phyloP scores from a whole-genome alignment of 2,113 vertebrate species.

The Tyrannus savana region DNA sequence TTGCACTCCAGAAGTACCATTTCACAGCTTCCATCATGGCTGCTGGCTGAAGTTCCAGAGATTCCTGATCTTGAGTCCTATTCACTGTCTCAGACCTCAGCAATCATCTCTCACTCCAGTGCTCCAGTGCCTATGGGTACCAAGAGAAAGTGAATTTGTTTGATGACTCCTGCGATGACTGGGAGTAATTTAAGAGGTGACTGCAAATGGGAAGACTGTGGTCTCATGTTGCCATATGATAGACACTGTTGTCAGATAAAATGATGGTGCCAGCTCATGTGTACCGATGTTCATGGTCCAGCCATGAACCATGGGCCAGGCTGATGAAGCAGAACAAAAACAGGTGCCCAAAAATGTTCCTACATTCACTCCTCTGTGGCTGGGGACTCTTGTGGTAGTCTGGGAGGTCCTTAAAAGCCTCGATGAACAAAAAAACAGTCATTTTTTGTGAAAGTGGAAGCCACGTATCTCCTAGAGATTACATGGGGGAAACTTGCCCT shows the following conservation, averaged over 20 bases:
- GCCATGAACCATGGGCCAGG: rapidly evolving
- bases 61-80: neutral
- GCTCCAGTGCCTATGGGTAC: neutral
- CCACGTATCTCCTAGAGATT: neutral
- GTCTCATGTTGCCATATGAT: rapidly evolving
- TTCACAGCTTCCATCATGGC: neutral
- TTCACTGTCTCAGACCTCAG: neutral
- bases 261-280: neutral
- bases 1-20: neutral
- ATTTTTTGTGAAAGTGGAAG: neutral
- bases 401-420: neutral
- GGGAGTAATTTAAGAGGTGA: neutral
- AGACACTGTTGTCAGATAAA: neutral
- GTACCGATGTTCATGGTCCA: neutral
- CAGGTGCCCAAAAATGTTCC: neutral
- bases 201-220: rapidly evolving
- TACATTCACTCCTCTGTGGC: neutral
- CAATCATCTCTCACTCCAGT: neutral
- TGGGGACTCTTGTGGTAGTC: neutral
- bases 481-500: neutral
- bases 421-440: rapidly evolving
- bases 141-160: neutral
- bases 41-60: neutral
- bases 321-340: neutral
- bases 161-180: neutral